Base-by-base conservation (phyloP, 2,113 vertebrate species). In the Eptesicus fuscus region DNA sequence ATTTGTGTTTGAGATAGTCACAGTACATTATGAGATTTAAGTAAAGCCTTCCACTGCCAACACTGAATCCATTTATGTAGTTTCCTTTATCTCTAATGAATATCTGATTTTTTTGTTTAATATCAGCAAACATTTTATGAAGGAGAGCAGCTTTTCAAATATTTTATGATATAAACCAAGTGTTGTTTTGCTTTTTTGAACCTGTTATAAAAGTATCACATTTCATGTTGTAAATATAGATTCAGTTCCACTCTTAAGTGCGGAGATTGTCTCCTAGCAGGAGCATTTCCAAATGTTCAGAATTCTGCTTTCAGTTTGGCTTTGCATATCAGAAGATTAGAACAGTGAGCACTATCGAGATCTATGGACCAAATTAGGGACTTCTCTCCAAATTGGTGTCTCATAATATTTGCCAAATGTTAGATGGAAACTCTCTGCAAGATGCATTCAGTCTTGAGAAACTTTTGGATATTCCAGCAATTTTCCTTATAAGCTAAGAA, bases 381-480 rank as follows among this genome's bases (percentile, higher is more conserved):
- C 47, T 94, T 91, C 49, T 92, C 63, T 92, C 89, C 87, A 92
- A 77, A 90, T 83, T 70, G 89, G 28, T 23, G 4, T 79, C 37
- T 83, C 59, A 4, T 65, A 91, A 96, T 79, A 42, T 91, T 86
- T 93, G 69, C 70, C 79, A 95, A 89, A 87, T 91, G 79, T 91
- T 83, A 83, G 22, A 51, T 70, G 37, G 69, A 82, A 88, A 69
- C 10, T 86, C 32, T 56, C 70, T 86, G 20, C 13, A 77, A 91
- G 42, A 53, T 49, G 9, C 76, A 30, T 63, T 73, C 37, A 65
- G n/a, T 71, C 79, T 90, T 88, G 37, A 87, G 63, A 91, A 90
- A 47, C 25, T 85, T 96, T 77, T 85, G 37, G 88, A 71, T 86
- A 96, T 40, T 93, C 74, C 79, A 91, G 63, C 9, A 47, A 37